These are phyloP conservation scores for Microcebus murinus DNA, from an alignment of 2,113 vertebrate species.

Conservation along the genomic window DNA sequence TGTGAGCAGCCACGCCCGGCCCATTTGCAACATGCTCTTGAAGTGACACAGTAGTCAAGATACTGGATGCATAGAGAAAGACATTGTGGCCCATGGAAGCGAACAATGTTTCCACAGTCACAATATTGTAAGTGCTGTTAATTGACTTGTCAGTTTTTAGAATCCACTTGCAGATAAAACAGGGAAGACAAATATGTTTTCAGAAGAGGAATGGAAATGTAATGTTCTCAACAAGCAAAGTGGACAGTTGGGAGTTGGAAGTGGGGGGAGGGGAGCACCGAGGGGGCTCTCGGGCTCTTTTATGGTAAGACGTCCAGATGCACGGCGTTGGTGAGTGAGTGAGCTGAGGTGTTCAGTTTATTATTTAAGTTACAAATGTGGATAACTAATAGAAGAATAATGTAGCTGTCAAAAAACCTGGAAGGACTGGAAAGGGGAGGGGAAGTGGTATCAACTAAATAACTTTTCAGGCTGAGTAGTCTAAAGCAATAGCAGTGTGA, in stretches of 20 bases:
- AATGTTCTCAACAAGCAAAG: background rate
- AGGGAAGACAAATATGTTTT: background rate
- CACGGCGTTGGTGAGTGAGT: background rate
- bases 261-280: background rate
- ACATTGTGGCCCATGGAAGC: background rate
- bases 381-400: background rate
- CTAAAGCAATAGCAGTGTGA: background rate
- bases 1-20: no score
- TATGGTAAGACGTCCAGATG: background rate
- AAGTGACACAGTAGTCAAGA: background rate
- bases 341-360: background rate
- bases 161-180: background rate
- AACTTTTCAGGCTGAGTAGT: background rate
- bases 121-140: background rate
- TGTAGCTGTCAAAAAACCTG: background rate
- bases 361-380: background rate
- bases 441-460: background rate
- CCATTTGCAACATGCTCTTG: background rate
- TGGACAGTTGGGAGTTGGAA: background rate
- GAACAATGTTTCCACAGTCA: background rate
- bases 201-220: background rate
- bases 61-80: background rate
- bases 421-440: background rate
- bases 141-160: background rate
- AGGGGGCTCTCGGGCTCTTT: no score